phyloP scores from a whole-genome alignment of 1,140 invertebrate genomes.

The Palaemon carinicauda region DNA sequence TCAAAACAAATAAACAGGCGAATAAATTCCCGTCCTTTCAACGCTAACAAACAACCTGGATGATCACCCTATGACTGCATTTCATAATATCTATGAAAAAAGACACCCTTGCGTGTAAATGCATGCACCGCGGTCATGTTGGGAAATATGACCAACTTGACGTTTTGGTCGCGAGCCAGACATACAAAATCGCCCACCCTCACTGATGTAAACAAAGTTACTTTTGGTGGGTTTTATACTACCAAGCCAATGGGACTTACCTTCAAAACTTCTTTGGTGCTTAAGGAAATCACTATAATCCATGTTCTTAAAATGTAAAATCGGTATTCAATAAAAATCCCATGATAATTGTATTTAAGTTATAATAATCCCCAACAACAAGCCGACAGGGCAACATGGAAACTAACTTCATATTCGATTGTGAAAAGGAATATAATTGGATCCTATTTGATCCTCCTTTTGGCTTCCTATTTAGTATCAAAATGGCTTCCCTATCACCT shows the following conservation, averaged over 20 bases:
- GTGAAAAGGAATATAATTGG: not conserved
- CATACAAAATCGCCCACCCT: not conserved
- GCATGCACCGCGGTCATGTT: not conserved
- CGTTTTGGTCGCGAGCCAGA: not conserved
- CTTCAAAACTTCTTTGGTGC: not conserved
- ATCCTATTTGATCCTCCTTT: not conserved
- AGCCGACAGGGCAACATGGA: constrained; percentile 9
- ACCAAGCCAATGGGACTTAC: not conserved
- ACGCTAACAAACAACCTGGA: too few species aligned
- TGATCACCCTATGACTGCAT: not conserved
- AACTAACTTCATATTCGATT: not conserved
- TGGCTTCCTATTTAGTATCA: not conserved
- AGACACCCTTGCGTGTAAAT: too few species aligned
- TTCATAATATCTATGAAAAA: not conserved
- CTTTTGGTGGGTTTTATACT: not conserved
- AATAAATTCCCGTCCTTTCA: too few species aligned
- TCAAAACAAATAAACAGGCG: too few species aligned
- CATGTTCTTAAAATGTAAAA: not conserved
- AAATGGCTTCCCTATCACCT: not conserved
- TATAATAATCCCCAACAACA: not conserved
- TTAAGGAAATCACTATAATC: not conserved
- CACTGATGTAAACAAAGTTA: constrained; percentile 13
- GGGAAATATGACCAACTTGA: not conserved
- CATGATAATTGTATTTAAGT: not conserved
- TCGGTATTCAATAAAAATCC: not conserved